Conservation (phyloP, 2,888 invertebrate species). For the Philonicus albiceps region DNA sequence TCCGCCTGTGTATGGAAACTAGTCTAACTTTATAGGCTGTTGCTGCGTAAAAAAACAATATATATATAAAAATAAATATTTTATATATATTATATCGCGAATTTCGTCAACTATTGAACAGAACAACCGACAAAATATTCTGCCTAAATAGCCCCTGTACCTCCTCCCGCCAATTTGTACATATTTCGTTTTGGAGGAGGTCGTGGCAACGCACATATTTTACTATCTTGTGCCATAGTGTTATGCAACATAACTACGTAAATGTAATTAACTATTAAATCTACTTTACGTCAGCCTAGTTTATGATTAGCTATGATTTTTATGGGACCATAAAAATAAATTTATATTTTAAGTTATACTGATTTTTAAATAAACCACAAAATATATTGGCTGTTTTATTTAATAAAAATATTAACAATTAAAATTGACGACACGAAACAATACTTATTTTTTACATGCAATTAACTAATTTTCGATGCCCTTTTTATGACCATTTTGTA, state of each 20-base stretch:
- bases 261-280: slow-evolving; percentile 15
- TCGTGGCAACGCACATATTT: slow-evolving; percentile 23
- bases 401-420: background rate
- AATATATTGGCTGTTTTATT: background rate
- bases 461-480: background rate
- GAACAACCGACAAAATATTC: slow-evolving; percentile 11
- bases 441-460: background rate
- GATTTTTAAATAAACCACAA: background rate
- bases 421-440: background rate
- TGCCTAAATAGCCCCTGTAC: background rate
- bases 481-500: background rate
- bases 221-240: slow-evolving; percentile 35
- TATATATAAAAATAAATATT: background rate
- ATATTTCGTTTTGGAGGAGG: background rate
- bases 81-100: background rate
- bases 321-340: slow-evolving; percentile 25
- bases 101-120: background rate
- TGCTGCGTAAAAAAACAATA: background rate
- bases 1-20: slow-evolving; percentile 3
- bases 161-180: background rate
- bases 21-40: slow-evolving; percentile 32
- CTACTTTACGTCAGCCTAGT: background rate
- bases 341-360: slow-evolving; percentile 7
- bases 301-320: slow-evolving; percentile 19
- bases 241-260: slow-evolving; percentile 27